A percentile compares a stretch with the other conserved stretches of the same genome.
Evolutionary conservation across 2,113 vertebrate genomes (phyloP).

Genomic region (Toxotes jaculatrix): DNA sequence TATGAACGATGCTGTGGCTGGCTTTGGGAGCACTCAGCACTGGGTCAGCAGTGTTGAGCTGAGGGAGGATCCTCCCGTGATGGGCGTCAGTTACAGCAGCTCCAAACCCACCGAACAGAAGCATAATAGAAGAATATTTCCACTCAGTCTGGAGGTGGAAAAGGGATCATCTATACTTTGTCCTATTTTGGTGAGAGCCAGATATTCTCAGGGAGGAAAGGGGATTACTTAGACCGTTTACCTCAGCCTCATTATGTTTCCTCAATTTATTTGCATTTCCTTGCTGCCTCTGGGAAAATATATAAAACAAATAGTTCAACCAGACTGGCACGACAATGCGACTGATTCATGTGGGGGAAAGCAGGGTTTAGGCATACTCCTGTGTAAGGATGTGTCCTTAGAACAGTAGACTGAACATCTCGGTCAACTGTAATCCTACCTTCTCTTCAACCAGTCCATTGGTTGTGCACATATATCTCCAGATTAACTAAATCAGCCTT

Average conservation of each 20-base stretch:
- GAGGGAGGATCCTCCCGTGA: slow-evolving; percentile 39
- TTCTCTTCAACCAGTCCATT: too few relatives aligned
- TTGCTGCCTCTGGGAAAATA: neutral
- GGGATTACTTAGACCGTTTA: neutral
- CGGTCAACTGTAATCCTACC: too few relatives aligned
- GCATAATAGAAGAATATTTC: slow-evolving; percentile 25
- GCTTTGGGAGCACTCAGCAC: slow-evolving; percentile 43
- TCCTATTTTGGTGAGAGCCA: slow-evolving; percentile 51
- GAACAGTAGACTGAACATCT: too few relatives aligned
- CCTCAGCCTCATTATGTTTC: neutral
- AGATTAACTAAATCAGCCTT: too few relatives aligned
- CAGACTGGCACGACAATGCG: too few relatives aligned
- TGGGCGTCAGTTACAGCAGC: slow-evolving; percentile 24
- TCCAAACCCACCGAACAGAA: neutral
- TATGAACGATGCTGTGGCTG: slow-evolving; percentile 43
- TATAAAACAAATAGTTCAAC: too few relatives aligned
- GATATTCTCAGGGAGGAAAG: neutral
- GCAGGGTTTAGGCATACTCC: too few relatives aligned
- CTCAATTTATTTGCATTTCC: slow-evolving; percentile 6
- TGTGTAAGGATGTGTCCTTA: too few relatives aligned
- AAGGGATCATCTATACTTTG: slow-evolving; percentile 23
- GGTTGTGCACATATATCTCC: too few relatives aligned
- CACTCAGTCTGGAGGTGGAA: neutral
- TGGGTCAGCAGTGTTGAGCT: slow-evolving; percentile 18
- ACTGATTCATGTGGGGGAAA: too few relatives aligned